Base-by-base conservation (phyloP, 2,113 vertebrate species). In the Ciconia boyciana region DNA sequence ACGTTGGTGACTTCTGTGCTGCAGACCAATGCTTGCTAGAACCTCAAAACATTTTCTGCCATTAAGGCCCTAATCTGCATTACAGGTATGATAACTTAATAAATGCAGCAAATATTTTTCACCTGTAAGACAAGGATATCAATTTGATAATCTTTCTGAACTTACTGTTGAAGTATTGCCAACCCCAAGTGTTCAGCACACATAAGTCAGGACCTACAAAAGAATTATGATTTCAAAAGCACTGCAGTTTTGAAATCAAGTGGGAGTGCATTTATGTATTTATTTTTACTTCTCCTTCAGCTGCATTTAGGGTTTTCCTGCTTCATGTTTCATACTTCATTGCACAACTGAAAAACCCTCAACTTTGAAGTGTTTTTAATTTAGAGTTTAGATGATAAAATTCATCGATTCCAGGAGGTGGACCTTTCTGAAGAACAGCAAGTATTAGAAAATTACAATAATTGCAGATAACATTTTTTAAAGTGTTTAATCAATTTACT, bases 281-380 rank as follows among this genome's bases (percentile, higher is more conserved):
- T 92, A 89, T 91, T 96, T 96, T 95, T 96, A 95, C 94, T 96
- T 96, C 94, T 96, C 66, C 75, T 95, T 97, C 87, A 88, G 79
- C 25, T 78, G 48, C 92, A 90, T 60, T 94, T 89, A 96, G 68
- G 85, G 85, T 95, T 96, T 96, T 97, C 95, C 90, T 93, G 82
- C 94, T 94, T 94, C 78, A 36, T 79, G 36, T 92, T 90, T 93
- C 88, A 83, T 66, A 78, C 46, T 68, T 81, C 80, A 75, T 86
- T 93, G 86, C 95, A 92, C 58, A 96, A 96, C 54, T 65, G 49
- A 90, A 88, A 89, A 92, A 2, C 41, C 31, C 77, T 93, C 51
- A 70, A 31, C 51, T 92, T 1, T 44, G 5, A 93, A 86, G 48
- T 41, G 13, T 21, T 81, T 91, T 58, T 36, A 89, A 75, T 29